Conservation (phyloP, 2,888 invertebrate species). For the Drosophila merina region DNA sequence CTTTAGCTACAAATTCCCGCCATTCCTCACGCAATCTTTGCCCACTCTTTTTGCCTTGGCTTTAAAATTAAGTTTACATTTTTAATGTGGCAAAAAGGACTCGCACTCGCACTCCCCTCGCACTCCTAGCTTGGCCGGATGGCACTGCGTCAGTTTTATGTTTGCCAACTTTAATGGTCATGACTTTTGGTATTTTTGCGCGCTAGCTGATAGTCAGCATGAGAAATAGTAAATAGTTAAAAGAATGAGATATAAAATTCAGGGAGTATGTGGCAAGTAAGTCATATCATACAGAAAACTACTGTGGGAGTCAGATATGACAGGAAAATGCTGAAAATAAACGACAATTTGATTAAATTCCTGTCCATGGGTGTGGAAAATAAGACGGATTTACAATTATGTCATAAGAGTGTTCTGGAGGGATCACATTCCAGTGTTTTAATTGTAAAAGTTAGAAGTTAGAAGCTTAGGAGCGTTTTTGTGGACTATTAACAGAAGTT, state of each 20-base stretch:
- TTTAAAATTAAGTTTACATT: slow-evolving; percentile 70
- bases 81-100: slow-evolving; percentile 53
- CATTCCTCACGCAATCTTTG: slow-evolving; percentile 7
- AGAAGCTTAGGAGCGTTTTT: background rate
- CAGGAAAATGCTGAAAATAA: background rate
- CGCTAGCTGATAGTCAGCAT: background rate
- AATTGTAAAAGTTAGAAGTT: background rate
- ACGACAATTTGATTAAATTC: slow-evolving; percentile 13
- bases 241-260: slow-evolving; percentile 8
- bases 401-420: background rate
- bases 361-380: background rate
- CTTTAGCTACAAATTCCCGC: slow-evolving; percentile 33
- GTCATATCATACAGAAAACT: slow-evolving; percentile 37
- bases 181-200: slow-evolving; percentile 34
- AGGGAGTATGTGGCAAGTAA: slow-evolving; percentile 40
- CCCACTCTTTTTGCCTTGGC: slow-evolving; percentile 20
- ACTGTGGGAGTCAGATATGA: background rate
- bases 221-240: slow-evolving; percentile 55
- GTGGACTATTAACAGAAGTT: background rate
- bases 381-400: background rate
- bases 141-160: slow-evolving; percentile 57
- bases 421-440: background rate
- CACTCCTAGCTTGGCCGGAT: background rate
- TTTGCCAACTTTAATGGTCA: slow-evolving; percentile 58
- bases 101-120: slow-evolving; percentile 1